Evolutionary conservation across 2,113 vertebrate genomes (phyloP), one percentile per base, ranked within the genome.

Genomic region (Percina caprodes): DNA sequence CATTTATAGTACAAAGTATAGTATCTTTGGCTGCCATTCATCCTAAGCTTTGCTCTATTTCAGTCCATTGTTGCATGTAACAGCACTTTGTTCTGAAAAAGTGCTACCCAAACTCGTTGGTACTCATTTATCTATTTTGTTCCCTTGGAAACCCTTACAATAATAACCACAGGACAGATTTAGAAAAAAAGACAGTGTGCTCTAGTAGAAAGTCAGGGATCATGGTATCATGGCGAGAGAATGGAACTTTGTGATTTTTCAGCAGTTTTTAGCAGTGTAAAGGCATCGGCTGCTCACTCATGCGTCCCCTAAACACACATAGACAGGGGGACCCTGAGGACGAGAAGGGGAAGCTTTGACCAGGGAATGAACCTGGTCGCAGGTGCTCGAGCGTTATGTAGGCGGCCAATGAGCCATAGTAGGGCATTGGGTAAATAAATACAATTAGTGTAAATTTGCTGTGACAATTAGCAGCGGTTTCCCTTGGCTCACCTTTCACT

Each of bases 361-460:
- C 78, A 49, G 30, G 58, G 51, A 60, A 23, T 88, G 80, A 90
- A 91, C 86, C 61, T 12, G 18, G 61, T 83, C 0, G 19, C 80
- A 85, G 54, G 62, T 85, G 70, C 65, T 88, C 83, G 58, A 79
- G 75, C 42, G 14, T 63, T 76, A 79, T 56, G 48, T 51, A 1
- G 0, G 62, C n/a, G 26, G 69, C 78, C 80, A 66, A 61, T 77
- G 85, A 87, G 69, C 70, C 55, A 15, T 13, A 58, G 49, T 13
- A 21, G 45, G 58, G 56, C 62, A 80, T 62, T 54, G 35, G 68
- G 82, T 71, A 72, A 85, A 74, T 79, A 86, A 82, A 84, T 54
- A 68, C 61, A 84, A 82, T 85, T 78, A 83, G 72, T n/a, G 23
- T 54, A 84, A 72, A 80, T 82, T 66, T 77, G 74, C 55, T 49